Evolutionary conservation across 1,140 invertebrate genomes (phyloP).

Genomic region (Ganaspis sp.): DNA sequence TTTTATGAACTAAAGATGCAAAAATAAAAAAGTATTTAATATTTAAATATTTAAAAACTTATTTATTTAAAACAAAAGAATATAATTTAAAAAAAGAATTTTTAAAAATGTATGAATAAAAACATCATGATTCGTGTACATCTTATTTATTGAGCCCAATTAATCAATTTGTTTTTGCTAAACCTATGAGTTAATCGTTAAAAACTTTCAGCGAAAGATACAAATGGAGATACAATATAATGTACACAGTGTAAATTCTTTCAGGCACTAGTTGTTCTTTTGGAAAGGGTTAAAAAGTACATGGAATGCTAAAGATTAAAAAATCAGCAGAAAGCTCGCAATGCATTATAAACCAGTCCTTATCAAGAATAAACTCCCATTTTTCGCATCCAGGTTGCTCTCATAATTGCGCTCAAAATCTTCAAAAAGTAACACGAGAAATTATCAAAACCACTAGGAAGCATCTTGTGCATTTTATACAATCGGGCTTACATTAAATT

Average conservation of each 20-base stretch:
- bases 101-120: not conserved
- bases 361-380: slow-evolving; percentile 1
- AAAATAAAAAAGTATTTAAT: too few relatives aligned
- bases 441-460: slow-evolving; percentile 2
- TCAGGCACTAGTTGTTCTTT: slow-evolving; percentile 56
- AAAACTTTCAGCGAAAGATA: slow-evolving; percentile 53
- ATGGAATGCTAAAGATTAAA: slow-evolving; percentile 49
- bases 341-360: slow-evolving; percentile 27
- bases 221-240: slow-evolving; percentile 48
- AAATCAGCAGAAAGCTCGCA: slow-evolving; percentile 8
- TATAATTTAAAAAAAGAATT: too few relatives aligned
- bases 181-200: slow-evolving; percentile 49
- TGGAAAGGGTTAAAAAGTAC: slow-evolving; percentile 47
- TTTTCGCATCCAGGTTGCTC: not conserved
- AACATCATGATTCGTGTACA: slow-evolving; percentile 31
- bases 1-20: too few relatives aligned
- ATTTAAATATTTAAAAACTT: too few relatives aligned
- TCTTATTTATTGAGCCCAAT: slow-evolving; percentile 55
- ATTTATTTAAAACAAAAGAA: too few relatives aligned
- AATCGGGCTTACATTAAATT: slow-evolving; percentile 17
- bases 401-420: not conserved
- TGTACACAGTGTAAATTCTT: slow-evolving; percentile 53
- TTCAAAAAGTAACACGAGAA: slow-evolving; percentile 8
- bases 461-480: slow-evolving; percentile 35
- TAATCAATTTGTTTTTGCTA: slow-evolving; percentile 53